phyloP scores from a whole-genome alignment of 2,888 invertebrate species.

The Melieria picta region DNA sequence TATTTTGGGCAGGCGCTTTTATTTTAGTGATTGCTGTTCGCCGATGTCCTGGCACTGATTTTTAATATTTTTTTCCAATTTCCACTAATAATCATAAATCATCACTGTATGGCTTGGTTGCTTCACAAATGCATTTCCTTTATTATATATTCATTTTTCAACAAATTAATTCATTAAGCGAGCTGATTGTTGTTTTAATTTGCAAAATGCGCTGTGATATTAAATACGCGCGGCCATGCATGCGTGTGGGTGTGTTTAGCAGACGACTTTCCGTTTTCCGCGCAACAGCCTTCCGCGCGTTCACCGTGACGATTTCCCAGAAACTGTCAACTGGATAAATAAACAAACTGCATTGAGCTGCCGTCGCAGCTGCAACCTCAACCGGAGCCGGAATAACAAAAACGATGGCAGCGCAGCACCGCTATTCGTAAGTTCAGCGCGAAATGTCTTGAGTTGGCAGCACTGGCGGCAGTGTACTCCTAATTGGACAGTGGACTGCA shows the following conservation, averaged over 20 bases:
- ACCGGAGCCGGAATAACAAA: constrained; percentile 28
- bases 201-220: too few species aligned
- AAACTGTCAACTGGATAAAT: constrained; percentile 63
- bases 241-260: constrained; percentile 1
- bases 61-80: constrained; percentile 5
- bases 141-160: too few species aligned
- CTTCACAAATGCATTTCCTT: too few species aligned
- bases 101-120: too few species aligned
- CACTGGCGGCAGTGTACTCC: neutral
- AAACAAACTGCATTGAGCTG: constrained; percentile 47
- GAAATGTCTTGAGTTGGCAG: neutral
- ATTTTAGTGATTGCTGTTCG: neutral
- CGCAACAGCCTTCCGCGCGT: constrained; percentile 47
- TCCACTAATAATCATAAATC: neutral
- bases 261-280: constrained; percentile 15
- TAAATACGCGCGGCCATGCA: neutral
- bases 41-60: neutral
- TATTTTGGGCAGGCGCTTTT: neutral
- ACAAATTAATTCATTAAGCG: too few species aligned
- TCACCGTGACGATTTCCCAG: constrained; percentile 63
- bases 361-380: constrained; percentile 19
- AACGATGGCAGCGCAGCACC: neutral
- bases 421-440: too few species aligned
- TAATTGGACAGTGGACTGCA: too few species aligned
- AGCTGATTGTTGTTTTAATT: too few species aligned